Base-by-base conservation (phyloP, 2,797 vertebrate genomes). In the Coregonus ussuriensis region DNA sequence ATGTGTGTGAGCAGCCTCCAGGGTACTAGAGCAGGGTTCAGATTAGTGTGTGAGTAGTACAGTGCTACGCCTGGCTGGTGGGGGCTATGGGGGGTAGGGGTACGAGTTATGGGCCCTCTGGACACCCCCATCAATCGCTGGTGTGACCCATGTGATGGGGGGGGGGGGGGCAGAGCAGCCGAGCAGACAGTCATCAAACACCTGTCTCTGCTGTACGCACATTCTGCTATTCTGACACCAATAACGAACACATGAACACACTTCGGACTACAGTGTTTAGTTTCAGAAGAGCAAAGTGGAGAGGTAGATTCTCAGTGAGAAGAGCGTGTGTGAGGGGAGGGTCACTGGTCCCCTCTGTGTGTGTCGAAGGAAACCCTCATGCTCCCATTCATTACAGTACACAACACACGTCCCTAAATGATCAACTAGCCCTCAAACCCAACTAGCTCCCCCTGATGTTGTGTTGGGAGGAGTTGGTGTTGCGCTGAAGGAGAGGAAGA, bases 281-380 rank as follows among this genome's bases (percentile, higher is more conserved):
- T 82, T 84, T 79, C 82, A 89, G 83, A 89, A 83, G 87, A 87
- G 89, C 47, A 62, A 41, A 80, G 74, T 70, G 77, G 82, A 90
- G 93, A 94, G 94, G 93, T 94, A 95, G 94, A 92, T 93, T 91
- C 89, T 91, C 79, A 76, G 84, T 86, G 72, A 87, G 87, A 89
- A 80, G 80, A 81, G 82, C 87, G 87, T 25, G 66, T 72, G 79
- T 74, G 70, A 77, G 59, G 74, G 76, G 75, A 41, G 51, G 25
- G 51, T 31, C 7, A 53, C 65, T 37, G 33, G 75, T 74, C 62
- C 82, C 74, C 72, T 68, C 16, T 29, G 68, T 70, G 76, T 72
- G 75, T 74, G 74, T 76, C 66, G 41, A 15, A 15, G 31, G 71
- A 29, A 53, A 53, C 41, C 51, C 29, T n/a, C n/a, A 41, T 76